These are phyloP conservation scores for Sturnira hondurensis DNA, from an alignment of 2,113 vertebrate species.

Conservation along the genomic window DNA sequence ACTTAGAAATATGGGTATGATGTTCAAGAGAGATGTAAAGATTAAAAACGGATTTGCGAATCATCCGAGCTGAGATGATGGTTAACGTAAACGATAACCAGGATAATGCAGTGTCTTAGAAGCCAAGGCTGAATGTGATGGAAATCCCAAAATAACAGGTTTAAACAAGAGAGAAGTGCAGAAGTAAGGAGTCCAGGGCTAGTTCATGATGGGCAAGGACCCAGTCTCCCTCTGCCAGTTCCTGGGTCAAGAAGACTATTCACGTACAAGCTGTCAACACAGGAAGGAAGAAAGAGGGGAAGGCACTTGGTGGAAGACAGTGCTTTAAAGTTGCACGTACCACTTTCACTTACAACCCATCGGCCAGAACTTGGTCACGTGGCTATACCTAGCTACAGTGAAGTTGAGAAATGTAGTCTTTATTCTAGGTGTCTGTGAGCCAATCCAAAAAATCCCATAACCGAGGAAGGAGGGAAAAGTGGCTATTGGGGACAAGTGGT, in stretches of 20 bases:
- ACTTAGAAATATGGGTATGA: not conserved
- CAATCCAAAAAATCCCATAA: not conserved
- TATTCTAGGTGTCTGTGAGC: not conserved
- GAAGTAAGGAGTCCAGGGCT: not conserved
- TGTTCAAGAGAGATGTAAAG: not conserved
- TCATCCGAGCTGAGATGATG: not conserved
- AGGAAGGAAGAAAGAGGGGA: not conserved
- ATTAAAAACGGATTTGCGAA: not conserved
- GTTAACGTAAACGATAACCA: not conserved
- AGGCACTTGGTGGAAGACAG: not conserved
- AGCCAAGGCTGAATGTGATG: not conserved
- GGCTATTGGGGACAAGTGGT: fast-evolving
- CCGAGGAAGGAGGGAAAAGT: not conserved
- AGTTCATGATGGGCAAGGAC: not conserved
- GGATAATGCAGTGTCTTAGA: not conserved
- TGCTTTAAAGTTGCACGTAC: not conserved
- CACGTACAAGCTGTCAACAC: not conserved
- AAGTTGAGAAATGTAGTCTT: not conserved
- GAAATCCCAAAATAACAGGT: not conserved
- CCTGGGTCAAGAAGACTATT: not conserved
- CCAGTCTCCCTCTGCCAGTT: not conserved
- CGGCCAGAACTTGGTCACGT: not conserved
- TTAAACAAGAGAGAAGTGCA: not conserved
- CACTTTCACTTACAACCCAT: not conserved
- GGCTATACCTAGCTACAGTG: not conserved